These are phyloP conservation scores for Peribatodes rhomboidaria DNA, from an alignment of 2,888 invertebrate species.

Conservation along the genomic window DNA sequence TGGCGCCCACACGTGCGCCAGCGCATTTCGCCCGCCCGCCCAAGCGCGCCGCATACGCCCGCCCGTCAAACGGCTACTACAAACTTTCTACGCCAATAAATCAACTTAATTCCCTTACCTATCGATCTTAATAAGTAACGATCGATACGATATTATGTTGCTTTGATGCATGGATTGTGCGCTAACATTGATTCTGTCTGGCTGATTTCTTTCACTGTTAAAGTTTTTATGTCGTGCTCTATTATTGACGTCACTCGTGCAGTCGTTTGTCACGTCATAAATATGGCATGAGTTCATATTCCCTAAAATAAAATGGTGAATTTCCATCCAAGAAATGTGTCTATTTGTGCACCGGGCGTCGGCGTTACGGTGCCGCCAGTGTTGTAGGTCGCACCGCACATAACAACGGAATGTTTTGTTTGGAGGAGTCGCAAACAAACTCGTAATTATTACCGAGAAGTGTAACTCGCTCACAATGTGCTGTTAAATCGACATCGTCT, in stretches of 20 bases:
- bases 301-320: slow-evolving; percentile 73
- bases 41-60: slow-evolving; percentile 41
- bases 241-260: slow-evolving; percentile 50
- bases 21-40: slow-evolving; percentile 45
- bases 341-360: slow-evolving; percentile 79
- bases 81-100: slow-evolving; percentile 46
- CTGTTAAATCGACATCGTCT: slow-evolving; percentile 62
- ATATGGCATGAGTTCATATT: slow-evolving; percentile 67
- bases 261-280: slow-evolving; percentile 65
- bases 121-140: slow-evolving; percentile 45
- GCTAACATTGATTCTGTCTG: slow-evolving; percentile 19
- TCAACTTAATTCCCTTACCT: slow-evolving; percentile 45
- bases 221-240: slow-evolving; percentile 20
- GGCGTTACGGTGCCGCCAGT: slow-evolving; percentile 68
- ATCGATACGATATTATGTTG: slow-evolving; percentile 38
- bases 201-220: slow-evolving; percentile 8
- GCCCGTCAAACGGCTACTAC: slow-evolving; percentile 40
- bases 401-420: slow-evolving; percentile 78
- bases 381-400: slow-evolving; percentile 73
- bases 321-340: slow-evolving; percentile 78
- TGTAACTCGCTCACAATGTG: slow-evolving; percentile 66
- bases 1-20: slow-evolving; percentile 48
- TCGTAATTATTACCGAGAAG: slow-evolving; percentile 71
- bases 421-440: slow-evolving; percentile 81
- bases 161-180: slow-evolving; percentile 38